These are phyloP conservation scores for Hedya salicella DNA, from an alignment of 2,888 invertebrate species.

Conservation along the genomic window DNA sequence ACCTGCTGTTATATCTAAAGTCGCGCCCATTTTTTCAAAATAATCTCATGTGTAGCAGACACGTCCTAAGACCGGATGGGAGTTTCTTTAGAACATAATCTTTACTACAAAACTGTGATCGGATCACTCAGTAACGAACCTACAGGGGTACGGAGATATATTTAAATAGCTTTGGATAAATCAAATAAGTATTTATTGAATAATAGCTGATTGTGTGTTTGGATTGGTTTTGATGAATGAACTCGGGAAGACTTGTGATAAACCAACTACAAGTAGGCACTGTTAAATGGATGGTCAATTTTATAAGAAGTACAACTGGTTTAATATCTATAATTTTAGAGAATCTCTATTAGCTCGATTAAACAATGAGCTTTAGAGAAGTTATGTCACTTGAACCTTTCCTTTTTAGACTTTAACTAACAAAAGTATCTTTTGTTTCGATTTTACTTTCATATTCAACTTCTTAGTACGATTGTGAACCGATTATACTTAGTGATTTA, in stretches of 20 bases:
- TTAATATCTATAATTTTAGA: no score
- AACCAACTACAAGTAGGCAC: slow-evolving; percentile 4
- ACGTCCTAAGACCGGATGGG: slow-evolving; percentile 76
- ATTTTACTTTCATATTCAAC: no score
- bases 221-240: slow-evolving; percentile 40
- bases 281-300: slow-evolving; percentile 16
- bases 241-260: slow-evolving; percentile 20
- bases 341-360: no score
- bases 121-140: slow-evolving; percentile 78
- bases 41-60: slow-evolving; percentile 60
- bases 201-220: slow-evolving; percentile 42
- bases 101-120: slow-evolving; percentile 83
- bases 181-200: slow-evolving; percentile 40
- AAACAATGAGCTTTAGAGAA: no score
- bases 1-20: background rate
- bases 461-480: no score
- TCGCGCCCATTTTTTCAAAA: background rate
- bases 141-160: slow-evolving; percentile 71
- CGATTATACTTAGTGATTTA: no score
- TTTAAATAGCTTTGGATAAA: slow-evolving; percentile 63
- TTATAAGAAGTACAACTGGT: no score
- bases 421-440: no score
- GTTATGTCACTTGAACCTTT: no score
- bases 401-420: no score
- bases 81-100: slow-evolving; percentile 82